These are phyloP conservation scores for Acrocephalus arundinaceus DNA, from an alignment of 2,113 vertebrate genomes.

Conservation along the genomic window DNA sequence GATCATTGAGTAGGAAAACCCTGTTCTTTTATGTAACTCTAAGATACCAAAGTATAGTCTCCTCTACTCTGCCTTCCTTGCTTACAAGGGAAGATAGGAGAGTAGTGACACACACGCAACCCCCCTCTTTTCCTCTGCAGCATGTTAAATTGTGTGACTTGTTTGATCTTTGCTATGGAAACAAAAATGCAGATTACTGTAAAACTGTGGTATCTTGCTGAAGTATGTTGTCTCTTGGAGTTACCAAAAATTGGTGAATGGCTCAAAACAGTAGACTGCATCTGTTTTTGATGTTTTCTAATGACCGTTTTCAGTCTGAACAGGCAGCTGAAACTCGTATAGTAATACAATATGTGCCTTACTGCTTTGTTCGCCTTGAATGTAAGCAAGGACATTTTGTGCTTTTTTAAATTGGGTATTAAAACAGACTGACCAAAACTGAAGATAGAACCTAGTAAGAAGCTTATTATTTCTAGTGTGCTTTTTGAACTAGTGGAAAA, in stretches of 20 bases:
- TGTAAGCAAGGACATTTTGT: background rate
- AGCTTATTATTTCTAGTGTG: background rate
- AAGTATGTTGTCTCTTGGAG: background rate
- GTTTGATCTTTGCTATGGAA: background rate
- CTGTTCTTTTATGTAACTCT: background rate
- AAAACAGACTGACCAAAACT: background rate
- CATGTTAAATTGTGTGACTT: background rate
- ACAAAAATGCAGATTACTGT: background rate
- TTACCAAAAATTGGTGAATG: background rate
- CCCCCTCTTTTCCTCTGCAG: background rate
- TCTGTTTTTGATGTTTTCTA: background rate
- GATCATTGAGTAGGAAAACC: background rate
- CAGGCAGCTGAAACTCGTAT: background rate
- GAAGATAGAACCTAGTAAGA: background rate
- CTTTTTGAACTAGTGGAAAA: background rate
- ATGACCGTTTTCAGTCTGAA: background rate
- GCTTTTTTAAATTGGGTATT: background rate
- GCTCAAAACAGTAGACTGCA: background rate
- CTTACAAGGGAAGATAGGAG: background rate
- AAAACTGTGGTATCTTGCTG: background rate
- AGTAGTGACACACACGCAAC: background rate
- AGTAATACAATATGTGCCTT: background rate
- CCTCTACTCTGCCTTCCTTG: background rate
- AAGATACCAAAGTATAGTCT: background rate
- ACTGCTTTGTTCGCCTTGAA: background rate